Conservation (phyloP, 2,797 vertebrate species). For the Xerus rutilus region DNA sequence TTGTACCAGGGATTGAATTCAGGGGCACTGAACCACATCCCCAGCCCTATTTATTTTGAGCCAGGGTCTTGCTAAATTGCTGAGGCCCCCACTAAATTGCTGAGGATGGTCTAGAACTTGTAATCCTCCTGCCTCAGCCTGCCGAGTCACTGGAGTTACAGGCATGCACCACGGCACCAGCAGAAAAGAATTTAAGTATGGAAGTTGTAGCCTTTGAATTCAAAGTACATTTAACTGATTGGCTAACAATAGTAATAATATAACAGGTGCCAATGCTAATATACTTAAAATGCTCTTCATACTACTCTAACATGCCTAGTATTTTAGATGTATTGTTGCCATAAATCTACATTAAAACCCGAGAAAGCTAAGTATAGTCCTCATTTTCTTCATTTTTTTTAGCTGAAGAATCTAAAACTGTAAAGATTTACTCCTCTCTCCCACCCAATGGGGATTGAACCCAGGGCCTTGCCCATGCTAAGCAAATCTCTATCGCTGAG, state of each 20-base stretch:
- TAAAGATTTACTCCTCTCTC: neutral
- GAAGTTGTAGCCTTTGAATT: slow-evolving; percentile 40
- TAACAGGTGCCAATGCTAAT: slow-evolving; percentile 10
- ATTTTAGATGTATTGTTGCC: slow-evolving; percentile 52
- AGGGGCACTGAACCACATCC: no score
- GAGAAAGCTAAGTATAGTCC: slow-evolving; percentile 2
- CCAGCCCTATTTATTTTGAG: no score
- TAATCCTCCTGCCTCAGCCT: no score
- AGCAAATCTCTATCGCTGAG: neutral
- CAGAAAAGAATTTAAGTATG: neutral
- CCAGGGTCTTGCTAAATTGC: no score
- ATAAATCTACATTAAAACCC: slow-evolving; percentile 23
- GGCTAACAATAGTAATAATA: slow-evolving; percentile 32
- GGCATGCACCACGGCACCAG: no score
- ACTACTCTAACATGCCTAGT: neutral
- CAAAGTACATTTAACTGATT: slow-evolving; percentile 24
- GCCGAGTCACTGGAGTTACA: no score
- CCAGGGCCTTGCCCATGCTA: neutral
- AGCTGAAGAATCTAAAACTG: slow-evolving; percentile 51
- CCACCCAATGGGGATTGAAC: neutral
- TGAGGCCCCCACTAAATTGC: no score
- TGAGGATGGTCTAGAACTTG: no score
- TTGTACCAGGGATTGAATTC: no score
- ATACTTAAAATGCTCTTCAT: slow-evolving; percentile 27
- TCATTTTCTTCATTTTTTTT: slow-evolving; percentile 56